These are phyloP conservation scores for Luehdorfia chinensis DNA, from an alignment of 1,140 invertebrate genomes.

Conservation along the genomic window DNA sequence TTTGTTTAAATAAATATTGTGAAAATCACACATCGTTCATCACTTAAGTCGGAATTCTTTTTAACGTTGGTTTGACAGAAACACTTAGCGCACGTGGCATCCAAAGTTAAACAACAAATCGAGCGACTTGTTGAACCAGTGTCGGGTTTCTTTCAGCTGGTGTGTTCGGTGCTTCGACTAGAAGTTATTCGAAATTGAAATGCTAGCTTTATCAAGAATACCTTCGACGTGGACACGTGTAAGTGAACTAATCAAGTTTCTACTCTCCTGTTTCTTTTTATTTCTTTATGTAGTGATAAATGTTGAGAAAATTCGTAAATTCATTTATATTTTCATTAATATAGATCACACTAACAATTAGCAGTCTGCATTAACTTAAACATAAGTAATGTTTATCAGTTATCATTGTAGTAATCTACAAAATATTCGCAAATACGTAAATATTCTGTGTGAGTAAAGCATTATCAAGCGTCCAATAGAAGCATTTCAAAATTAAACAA, in stretches of 20 bases:
- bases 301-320: too few species aligned
- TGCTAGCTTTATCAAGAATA: conserved; percentile 31
- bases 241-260: conserved; percentile 15
- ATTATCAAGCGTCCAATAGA: too few species aligned
- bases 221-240: conserved; percentile 34
- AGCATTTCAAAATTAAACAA: too few species aligned
- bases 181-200: conserved; percentile 41
- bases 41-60: conserved; percentile 3
- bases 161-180: conserved; percentile 23
- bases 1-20: too few species aligned
- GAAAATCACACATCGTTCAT: conserved; percentile 7
- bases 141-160: conserved; percentile 43
- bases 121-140: conserved; percentile 44
- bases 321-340: too few species aligned
- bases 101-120: conserved; percentile 33
- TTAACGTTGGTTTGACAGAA: background rate
- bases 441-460: too few species aligned
- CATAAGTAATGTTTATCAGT: too few species aligned
- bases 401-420: too few species aligned
- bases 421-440: too few species aligned
- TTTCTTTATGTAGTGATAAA: background rate
- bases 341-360: too few species aligned
- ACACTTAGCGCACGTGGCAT: conserved; percentile 25
- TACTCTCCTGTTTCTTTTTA: background rate
- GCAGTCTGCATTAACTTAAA: too few species aligned